Base-by-base conservation (phyloP, 2,797 vertebrate genomes). In the Mionectes olivaceus region DNA sequence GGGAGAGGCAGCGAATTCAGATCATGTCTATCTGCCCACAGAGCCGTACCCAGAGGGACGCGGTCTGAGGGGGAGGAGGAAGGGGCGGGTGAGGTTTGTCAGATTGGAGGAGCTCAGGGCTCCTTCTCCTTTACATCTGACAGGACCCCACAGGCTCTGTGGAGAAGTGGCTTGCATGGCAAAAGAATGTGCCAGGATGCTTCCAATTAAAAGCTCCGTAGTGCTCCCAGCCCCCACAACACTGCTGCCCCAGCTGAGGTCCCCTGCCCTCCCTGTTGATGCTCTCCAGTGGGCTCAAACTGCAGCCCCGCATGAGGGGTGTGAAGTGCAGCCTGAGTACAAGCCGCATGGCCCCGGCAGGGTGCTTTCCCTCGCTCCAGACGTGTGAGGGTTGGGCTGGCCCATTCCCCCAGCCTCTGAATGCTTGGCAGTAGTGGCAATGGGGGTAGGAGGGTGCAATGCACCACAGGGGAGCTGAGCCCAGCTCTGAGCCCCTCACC, bases 31-130 rank as follows among this genome's bases (percentile, higher is more conserved):
- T 92, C 47, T 92, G 93, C 89, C 92, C 92, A 94, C 43, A 75
- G 85, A 93, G 78, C 83, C 1, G 5, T 94, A 87, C 82, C 87
- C 89, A 44, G 64, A 95, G 93, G 93, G 91, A 96, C 35, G 3
- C 24, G 41, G 76, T 91, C 83, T 67, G 80, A 94, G 59, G 87
- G 83, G 94, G 88, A 89, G 82, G 94, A 93, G 93, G 89, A 81
- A 94, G 85, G 83, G 87, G 89, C 69, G 91, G 91, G 87, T 93
- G 93, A 94, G 90, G 60, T 95, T 93, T 94, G 93, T 91, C 91
- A 93, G 83, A 93, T 76, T 19, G 12, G 90, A 95, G 86, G 75
- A 94, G 87, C 91, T 87, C 3, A 1, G 74, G 84, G 89, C 75
- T 90, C 76, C 88, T 93, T 94, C 83, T 95, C 84, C 57, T 89